Conservation (phyloP, 2,888 invertebrate genomes). For the Stenolophus ochropezus region DNA sequence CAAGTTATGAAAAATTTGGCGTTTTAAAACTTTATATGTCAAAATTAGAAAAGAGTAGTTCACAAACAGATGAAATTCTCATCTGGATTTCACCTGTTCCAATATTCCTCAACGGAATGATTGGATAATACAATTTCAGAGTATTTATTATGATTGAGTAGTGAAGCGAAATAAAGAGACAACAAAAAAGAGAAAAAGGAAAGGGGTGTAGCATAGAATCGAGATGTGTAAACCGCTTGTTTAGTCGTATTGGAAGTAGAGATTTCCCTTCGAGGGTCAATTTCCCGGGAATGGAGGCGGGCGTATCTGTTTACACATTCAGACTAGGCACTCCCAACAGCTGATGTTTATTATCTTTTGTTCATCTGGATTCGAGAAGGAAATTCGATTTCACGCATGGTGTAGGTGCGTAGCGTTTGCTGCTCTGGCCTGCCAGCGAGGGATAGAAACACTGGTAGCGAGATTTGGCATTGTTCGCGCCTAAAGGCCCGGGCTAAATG, state of each 20-base stretch:
- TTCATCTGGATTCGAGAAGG: slow-evolving; percentile 58
- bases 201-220: not conserved
- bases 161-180: not conserved
- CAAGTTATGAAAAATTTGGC: no score
- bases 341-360: slow-evolving; percentile 61
- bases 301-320: slow-evolving; percentile 54
- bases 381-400: slow-evolving; percentile 61
- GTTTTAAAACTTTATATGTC: no score
- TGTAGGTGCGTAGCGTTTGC: slow-evolving; percentile 55
- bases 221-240: slow-evolving; percentile 1
- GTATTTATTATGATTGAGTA: not conserved
- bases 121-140: not conserved
- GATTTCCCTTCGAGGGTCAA: slow-evolving; percentile 1
- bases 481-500: slow-evolving; percentile 48
- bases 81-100: no score
- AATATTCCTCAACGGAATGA: no score
- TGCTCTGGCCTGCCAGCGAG: not conserved
- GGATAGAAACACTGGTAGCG: slow-evolving; percentile 38
- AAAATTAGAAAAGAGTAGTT: no score
- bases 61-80: no score
- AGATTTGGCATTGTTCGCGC: slow-evolving; percentile 54
- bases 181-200: slow-evolving; percentile 5
- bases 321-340: slow-evolving; percentile 46
- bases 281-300: not conserved
- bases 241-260: slow-evolving; percentile 14